These are phyloP conservation scores for Pteropus rufus DNA, from an alignment of 2,797 vertebrate species.

Conservation along the genomic window DNA sequence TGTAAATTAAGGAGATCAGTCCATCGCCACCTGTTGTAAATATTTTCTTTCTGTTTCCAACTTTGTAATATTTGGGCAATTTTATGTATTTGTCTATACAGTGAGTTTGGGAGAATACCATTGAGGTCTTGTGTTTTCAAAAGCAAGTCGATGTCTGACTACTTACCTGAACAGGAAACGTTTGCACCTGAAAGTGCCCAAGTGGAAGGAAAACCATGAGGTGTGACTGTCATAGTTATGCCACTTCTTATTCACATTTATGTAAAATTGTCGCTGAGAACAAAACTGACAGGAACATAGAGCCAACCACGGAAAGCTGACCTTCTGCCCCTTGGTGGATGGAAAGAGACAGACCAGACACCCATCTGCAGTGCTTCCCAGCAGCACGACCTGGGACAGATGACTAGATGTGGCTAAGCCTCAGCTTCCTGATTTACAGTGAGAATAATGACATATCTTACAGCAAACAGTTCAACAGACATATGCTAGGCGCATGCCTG, in stretches of 20 bases:
- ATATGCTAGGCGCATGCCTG: neutral
- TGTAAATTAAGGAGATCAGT: neutral
- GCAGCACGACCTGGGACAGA: neutral
- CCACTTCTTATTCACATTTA: too few species aligned
- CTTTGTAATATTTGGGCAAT: neutral
- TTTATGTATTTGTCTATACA: neutral
- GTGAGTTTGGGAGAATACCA: neutral
- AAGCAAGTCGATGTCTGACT: neutral
- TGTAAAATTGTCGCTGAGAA: neutral
- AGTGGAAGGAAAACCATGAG: neutral
- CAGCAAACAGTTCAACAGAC: neutral
- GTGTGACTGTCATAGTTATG: too few species aligned
- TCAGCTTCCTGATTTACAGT: neutral
- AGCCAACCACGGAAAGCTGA: neutral
- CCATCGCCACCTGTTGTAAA: neutral
- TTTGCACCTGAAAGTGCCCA: neutral
- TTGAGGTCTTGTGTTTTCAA: neutral
- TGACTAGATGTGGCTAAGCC: neutral
- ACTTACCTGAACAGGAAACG: constrained; percentile 30
- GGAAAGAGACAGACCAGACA: neutral
- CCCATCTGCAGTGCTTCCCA: neutral
- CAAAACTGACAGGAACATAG: neutral
- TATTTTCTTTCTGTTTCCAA: neutral
- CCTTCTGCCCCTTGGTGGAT: neutral
- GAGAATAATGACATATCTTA: neutral